Conservation (phyloP, 2,797 vertebrate species). For the Rhinatrema bivittatum region DNA sequence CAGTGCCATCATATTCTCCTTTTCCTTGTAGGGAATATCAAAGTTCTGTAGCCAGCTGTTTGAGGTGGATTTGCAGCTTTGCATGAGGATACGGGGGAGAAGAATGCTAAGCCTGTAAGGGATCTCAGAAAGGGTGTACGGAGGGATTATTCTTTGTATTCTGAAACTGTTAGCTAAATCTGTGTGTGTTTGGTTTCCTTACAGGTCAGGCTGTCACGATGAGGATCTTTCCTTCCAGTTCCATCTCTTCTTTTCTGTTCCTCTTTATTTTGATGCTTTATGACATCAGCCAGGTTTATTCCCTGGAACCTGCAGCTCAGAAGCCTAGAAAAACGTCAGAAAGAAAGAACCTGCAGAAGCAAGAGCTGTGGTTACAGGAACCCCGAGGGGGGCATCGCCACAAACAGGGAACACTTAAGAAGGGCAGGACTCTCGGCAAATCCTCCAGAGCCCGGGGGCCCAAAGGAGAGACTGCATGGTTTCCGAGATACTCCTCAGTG, state of each 20-base stretch:
- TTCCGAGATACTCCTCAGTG: slow-evolving; percentile 48
- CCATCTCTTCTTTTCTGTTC: slow-evolving; percentile 12
- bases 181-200: not conserved
- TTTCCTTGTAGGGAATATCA: no score
- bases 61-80: no score
- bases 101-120: no score
- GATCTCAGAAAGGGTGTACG: no score
- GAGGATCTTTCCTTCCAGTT: slow-evolving; percentile 30
- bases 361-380: slow-evolving; percentile 39
- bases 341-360: slow-evolving; percentile 49
- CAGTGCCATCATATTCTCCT: no score
- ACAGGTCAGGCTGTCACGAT: slow-evolving; percentile 9
- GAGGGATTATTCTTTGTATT: no score
- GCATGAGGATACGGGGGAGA: no score
- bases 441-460: slow-evolving; percentile 34
- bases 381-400: slow-evolving; percentile 41
- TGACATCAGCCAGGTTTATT: slow-evolving; percentile 15
- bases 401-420: slow-evolving; percentile 46
- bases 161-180: no score
- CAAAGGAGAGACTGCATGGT: slow-evolving; percentile 42
- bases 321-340: slow-evolving; percentile 30
- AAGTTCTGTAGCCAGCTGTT: no score
- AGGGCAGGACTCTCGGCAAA: slow-evolving; percentile 36
- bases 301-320: slow-evolving; percentile 29
- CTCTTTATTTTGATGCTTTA: slow-evolving; percentile 30